Evolutionary conservation across 2,797 vertebrate species (phyloP).

Genomic region (Steatocranus sp.): DNA sequence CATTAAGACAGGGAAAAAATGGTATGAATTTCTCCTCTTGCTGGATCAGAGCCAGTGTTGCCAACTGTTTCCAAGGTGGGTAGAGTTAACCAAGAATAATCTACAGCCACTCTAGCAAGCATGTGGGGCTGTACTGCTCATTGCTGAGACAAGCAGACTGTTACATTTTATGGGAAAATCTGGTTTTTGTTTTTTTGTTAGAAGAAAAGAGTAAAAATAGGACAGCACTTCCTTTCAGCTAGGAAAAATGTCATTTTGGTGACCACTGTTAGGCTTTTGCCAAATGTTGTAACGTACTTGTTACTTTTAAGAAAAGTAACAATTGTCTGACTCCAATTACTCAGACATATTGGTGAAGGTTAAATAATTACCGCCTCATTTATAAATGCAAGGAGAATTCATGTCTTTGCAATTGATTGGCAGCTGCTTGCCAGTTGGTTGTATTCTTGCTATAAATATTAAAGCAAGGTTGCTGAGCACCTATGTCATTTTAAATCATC

Average conservation of each 20-base stretch:
- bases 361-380: neutral
- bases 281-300: neutral
- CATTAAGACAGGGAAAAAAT: neutral
- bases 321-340: neutral
- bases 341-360: neutral
- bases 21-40: neutral
- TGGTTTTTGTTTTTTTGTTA: neutral
- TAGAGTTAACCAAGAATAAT: neutral
- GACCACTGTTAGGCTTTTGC: neutral
- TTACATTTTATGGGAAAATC: neutral
- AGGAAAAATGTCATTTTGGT: neutral
- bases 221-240: neutral
- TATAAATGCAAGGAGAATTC: neutral
- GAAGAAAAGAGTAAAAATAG: neutral
- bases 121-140: neutral
- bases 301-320: neutral
- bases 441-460: neutral
- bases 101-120: neutral
- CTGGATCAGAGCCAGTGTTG: neutral
- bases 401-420: neutral
- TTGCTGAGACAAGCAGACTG: neutral
- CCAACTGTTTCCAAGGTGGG: neutral
- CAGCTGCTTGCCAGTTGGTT: neutral
- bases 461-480: neutral
- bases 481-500: neutral